Base-by-base conservation (phyloP, 92 coral and sea anemone genomes). In the Chrysogorgia sp. region DNA sequence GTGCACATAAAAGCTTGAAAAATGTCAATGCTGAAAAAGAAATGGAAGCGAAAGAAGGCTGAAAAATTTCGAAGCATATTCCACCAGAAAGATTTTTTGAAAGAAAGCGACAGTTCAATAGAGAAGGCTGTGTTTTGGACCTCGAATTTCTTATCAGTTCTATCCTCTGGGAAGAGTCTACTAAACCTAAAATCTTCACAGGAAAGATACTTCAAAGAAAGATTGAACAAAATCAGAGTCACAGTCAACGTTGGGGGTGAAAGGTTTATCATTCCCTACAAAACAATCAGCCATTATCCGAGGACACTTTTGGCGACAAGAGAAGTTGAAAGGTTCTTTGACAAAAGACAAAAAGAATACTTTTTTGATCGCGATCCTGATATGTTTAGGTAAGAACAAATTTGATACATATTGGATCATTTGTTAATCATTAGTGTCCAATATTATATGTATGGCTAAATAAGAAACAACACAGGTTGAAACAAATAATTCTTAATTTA, bases 281-380 rank as follows among this genome's bases (percentile, higher is more conserved):
- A 55, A 26, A 72, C 64, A 12, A 56, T 72, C 29, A 34, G 49
- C 43, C 64, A 83, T 21, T 88, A 91, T 32, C 97, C 97, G 0
- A 65, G 86, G 2, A 88, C 97, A 34, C 82, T 91, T 23, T 79
- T 91, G 7, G 97, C 92, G 0, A 86, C 90, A 60, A 59, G 78
- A 0, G 92, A 91, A 19, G 89, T 86, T 15, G 97, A 91, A 67
- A 20, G 85, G 30, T 89, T 83, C 67, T 89, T 67, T 53, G 89
- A 91, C 57, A 79, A 56, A 5, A 49, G 35, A 3, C 85, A 77
- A 20, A 88, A 81, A 48, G 85, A 85, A 80, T 91, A 91, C 26
- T 82, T 76, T 29, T 91, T 91, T 64, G 97, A 91, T 53, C 88
- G 97, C 13, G 97, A 91, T 13, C 97, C 97, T 1, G 81, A 82